Conservation (phyloP, 2,113 vertebrate genomes). For the Thymallus thymallus region DNA sequence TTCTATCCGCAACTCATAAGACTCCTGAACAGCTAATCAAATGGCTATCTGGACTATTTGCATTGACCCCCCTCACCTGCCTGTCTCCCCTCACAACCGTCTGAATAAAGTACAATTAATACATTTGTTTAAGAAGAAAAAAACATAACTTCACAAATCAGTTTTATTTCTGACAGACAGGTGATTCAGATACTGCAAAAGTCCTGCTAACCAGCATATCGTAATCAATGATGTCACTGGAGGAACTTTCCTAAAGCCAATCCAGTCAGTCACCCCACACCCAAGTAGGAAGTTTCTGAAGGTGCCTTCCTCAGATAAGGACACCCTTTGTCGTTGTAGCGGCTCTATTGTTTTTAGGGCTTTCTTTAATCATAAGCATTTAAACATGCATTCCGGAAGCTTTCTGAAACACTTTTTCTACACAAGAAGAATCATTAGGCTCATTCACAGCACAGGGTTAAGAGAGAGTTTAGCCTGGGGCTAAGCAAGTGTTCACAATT, state of each 20-base stretch:
- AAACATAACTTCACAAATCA: no score
- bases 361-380: conserved; percentile 53
- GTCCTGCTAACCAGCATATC: background rate
- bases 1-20: no score
- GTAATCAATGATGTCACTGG: conserved; percentile 32
- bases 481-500: no score
- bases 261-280: conserved; percentile 12
- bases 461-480: no score
- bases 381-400: conserved; percentile 39
- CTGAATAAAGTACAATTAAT: no score
- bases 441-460: no score
- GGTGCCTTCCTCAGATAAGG: conserved; percentile 70
- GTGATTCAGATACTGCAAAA: background rate
- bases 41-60: no score
- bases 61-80: no score
- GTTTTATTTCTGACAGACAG: background rate
- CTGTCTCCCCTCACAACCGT: no score
- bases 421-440: background rate
- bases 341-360: conserved; percentile 53
- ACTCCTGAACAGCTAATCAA: no score
- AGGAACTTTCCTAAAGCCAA: conserved; percentile 38
- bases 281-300: conserved; percentile 64
- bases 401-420: conserved; percentile 39
- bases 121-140: no score
- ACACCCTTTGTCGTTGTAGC: conserved; percentile 60